Evolutionary conservation across 2,113 vertebrate species (phyloP).

Genomic region (Forbesichthys papilliferus): DNA sequence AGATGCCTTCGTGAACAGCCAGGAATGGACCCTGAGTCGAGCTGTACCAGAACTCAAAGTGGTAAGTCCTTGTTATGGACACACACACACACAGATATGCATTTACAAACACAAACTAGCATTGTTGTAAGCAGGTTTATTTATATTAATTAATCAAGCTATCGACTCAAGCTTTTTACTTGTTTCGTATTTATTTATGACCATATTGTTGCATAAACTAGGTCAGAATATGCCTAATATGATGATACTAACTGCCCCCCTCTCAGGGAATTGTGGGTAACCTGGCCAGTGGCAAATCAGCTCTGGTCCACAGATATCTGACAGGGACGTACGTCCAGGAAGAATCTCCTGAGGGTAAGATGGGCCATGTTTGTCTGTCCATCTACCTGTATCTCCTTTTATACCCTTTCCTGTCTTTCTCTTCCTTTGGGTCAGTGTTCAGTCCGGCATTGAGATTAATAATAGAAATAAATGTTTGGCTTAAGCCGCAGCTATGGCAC

Average conservation of each 20-base stretch:
- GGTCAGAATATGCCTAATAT: background rate
- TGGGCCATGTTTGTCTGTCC: background rate
- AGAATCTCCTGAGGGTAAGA: constrained; percentile 95
- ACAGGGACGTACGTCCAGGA: constrained; percentile 97
- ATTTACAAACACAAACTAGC: no score
- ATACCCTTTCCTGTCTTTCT: background rate
- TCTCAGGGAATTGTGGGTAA: constrained; percentile 96
- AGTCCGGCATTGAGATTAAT: no score
- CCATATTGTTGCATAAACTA: background rate
- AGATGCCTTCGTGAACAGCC: constrained; percentile 99
- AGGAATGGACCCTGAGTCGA: constrained; percentile 97
- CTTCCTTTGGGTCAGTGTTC: background rate
- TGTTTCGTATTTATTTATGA: background rate
- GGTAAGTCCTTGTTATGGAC: constrained; percentile 79
- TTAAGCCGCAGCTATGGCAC: no score
- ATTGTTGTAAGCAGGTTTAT: no score
- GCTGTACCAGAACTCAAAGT: constrained; percentile 97
- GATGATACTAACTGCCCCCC: no score
- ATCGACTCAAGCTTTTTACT: background rate
- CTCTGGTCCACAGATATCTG: constrained; percentile 95
- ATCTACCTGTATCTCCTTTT: background rate
- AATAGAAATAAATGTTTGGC: no score
- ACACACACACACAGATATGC: background rate
- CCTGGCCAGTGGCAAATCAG: constrained; percentile 95
- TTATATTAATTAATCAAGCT: no score